Evolutionary conservation across 2,797 vertebrate species (phyloP).

Genomic region (Intellagama lesueurii): DNA sequence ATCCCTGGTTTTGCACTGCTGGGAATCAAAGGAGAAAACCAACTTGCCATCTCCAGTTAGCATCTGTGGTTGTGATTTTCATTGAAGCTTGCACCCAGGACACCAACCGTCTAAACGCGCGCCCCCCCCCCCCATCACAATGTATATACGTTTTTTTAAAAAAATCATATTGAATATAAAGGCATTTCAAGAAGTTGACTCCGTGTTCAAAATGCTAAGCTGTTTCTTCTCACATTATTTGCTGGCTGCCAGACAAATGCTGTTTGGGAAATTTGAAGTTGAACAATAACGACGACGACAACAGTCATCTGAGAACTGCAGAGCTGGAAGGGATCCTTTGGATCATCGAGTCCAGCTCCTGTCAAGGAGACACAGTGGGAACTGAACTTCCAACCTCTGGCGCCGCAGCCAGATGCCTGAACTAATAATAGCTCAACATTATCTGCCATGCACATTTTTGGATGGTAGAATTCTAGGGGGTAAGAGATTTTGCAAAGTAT

Average conservation of each 20-base stretch:
- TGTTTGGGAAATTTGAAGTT: too few relatives aligned
- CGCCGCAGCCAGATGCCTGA: too few relatives aligned
- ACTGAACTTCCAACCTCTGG: too few relatives aligned
- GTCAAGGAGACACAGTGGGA: too few relatives aligned
- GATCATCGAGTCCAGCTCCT: too few relatives aligned
- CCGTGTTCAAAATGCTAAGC: slow-evolving; percentile 20
- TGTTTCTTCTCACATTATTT: slow-evolving; percentile 25
- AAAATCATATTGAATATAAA: not conserved
- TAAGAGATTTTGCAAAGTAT: not conserved
- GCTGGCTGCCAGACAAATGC: not conserved
- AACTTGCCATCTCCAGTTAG: slow-evolving; percentile 9
- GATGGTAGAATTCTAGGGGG: not conserved
- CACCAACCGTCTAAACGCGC: slow-evolving; percentile 48
- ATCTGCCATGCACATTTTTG: not conserved
- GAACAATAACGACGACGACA: not conserved
- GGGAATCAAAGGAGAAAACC: slow-evolving; percentile 71
- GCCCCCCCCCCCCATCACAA: not conserved
- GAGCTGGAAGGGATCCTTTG: not conserved
- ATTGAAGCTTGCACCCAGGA: not conserved
- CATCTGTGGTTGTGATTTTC: not conserved
- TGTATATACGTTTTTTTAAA: slow-evolving; percentile 42
- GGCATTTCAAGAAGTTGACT: not conserved
- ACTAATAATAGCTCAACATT: too few relatives aligned
- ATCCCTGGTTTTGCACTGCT: slow-evolving; percentile 74
- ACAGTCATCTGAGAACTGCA: not conserved